A percentile compares a stretch with the other conserved stretches of the same genome.
Conservation (phyloP, 2,113 vertebrate species). For the Chamaetylas fuelleborni region DNA sequence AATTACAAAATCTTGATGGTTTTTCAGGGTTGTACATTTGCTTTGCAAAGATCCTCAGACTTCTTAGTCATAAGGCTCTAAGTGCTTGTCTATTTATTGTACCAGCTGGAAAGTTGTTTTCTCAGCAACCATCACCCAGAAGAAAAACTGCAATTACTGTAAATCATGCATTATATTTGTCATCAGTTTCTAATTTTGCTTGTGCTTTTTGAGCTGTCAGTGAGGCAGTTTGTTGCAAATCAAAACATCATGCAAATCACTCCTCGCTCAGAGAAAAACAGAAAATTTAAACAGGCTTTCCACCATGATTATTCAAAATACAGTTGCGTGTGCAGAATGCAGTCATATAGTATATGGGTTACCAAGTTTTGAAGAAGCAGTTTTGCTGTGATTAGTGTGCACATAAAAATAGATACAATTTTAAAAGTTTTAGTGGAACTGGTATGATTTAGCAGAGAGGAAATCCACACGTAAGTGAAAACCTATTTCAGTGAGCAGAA, state of each 20-base stretch:
- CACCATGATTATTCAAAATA: not conserved
- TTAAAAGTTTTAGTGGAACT: not conserved
- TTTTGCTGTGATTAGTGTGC: not conserved
- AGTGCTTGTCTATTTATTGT: not conserved
- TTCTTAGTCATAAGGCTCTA: not conserved
- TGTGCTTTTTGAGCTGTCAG: not conserved
- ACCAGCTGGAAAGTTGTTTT: not conserved
- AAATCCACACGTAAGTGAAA: not conserved
- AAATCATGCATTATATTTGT: not conserved
- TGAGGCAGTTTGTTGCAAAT: not conserved
- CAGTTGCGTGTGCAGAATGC: not conserved
- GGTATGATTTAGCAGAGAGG: not conserved
- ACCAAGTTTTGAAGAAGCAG: not conserved
- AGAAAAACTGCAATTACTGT: not conserved
- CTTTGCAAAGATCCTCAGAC: not conserved
- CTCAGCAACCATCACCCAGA: not conserved
- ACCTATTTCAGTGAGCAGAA: not conserved
- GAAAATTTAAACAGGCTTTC: not conserved
- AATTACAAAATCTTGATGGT: not conserved
- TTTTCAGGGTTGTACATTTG: not conserved
- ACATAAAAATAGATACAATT: not conserved
- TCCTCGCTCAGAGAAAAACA: not conserved
- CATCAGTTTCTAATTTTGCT: slow-evolving; percentile 4
- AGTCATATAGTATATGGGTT: not conserved
- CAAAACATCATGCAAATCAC: not conserved